Conservation (phyloP, 2,888 invertebrate species). For the Empis livida region DNA sequence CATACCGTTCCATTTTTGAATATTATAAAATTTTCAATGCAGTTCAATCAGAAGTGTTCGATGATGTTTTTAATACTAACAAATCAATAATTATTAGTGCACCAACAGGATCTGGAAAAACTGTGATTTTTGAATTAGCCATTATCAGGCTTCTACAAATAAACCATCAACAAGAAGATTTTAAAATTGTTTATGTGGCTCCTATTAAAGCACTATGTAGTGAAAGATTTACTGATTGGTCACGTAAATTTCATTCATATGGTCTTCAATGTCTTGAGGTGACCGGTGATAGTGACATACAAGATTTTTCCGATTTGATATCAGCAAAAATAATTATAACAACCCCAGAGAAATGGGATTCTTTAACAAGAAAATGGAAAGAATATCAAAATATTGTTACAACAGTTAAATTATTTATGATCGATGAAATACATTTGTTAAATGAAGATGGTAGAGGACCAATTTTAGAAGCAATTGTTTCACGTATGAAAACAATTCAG, state of each 20-base stretch:
- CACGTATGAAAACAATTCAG: constrained; percentile 66
- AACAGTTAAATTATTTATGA: constrained; percentile 51
- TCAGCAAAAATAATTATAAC: constrained; percentile 55
- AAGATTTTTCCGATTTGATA: constrained; percentile 42
- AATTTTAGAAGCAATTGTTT: constrained; percentile 64
- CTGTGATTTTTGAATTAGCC: constrained; percentile 69
- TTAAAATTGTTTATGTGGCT: constrained; percentile 72
- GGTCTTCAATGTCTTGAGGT: constrained; percentile 54
- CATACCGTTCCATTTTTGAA: constrained; percentile 41
- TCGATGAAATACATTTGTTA: constrained; percentile 67
- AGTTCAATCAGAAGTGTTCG: constrained; percentile 58
- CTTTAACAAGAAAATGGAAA: constrained; percentile 59
- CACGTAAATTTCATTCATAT: constrained; percentile 48
- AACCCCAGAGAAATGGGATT: constrained; percentile 80
- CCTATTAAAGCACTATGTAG: constrained; percentile 68
- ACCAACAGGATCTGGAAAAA: constrained; percentile 76
- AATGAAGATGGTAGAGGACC: constrained; percentile 60
- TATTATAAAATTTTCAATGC: constrained; percentile 53
- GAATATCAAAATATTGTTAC: constrained; percentile 50
- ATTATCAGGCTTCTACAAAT: constrained; percentile 46
- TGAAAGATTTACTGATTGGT: constrained; percentile 61
- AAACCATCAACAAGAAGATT: constrained; percentile 28
- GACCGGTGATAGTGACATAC: constrained; percentile 61
- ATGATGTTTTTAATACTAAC: constrained; percentile 54
- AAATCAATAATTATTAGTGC: constrained; percentile 61